Conservation (phyloP, 2,113 vertebrate species). For the Lanius ludovicianus region DNA sequence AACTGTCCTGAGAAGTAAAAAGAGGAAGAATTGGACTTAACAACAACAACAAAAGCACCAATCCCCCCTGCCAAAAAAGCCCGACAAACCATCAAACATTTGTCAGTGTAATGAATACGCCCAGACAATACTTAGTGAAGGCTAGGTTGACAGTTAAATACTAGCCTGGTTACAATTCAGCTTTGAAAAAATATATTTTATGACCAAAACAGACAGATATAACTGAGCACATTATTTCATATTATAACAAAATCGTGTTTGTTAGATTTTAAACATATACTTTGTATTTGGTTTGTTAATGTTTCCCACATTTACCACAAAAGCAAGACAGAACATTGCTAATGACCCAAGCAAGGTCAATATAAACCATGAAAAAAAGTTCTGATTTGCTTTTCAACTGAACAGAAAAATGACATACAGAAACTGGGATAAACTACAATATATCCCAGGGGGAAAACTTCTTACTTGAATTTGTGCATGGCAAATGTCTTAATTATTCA, state of each 20-base stretch:
- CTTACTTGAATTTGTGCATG: not conserved
- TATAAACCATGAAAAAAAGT: not conserved
- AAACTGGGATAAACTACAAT: not conserved
- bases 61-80: not conserved
- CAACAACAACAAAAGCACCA: not conserved
- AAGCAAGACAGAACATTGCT: not conserved
- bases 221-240: not conserved
- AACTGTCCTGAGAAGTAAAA: slow-evolving; percentile 84
- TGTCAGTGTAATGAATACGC: not conserved
- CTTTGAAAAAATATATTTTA: not conserved
- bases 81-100: not conserved
- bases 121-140: not conserved
- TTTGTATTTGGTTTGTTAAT: not conserved
- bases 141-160: not conserved
- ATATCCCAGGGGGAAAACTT: not conserved
- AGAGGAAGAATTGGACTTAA: not conserved
- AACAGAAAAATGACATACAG: not conserved
- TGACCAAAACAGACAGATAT: not conserved
- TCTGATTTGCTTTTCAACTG: not conserved
- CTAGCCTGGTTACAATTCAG: not conserved
- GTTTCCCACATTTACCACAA: not conserved
- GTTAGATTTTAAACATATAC: not conserved
- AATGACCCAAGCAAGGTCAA: not conserved
- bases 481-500: not conserved
- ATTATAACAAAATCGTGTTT: not conserved